phyloP scores from a whole-genome alignment of 2,888 invertebrate species.

The Aphodius granarius region DNA sequence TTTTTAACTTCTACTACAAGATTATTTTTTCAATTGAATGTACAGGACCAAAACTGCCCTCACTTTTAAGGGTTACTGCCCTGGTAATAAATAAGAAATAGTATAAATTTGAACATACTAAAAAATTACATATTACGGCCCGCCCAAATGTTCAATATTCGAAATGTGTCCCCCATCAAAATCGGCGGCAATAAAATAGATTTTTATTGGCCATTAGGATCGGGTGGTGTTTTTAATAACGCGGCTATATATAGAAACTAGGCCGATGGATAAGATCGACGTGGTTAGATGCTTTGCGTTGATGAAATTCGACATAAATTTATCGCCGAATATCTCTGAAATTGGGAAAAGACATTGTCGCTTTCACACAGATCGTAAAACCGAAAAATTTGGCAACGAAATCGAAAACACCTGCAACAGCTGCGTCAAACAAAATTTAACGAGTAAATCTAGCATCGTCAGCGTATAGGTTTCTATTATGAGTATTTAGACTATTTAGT shows the following conservation, averaged over 20 bases:
- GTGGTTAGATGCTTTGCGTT: not conserved
- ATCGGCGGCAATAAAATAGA: not conserved
- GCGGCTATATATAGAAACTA: not conserved
- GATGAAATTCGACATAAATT: not conserved
- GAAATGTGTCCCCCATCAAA: not conserved
- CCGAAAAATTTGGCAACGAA: not conserved
- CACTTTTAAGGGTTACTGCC: too few relatives aligned
- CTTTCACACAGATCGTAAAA: not conserved
- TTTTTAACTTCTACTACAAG: too few relatives aligned
- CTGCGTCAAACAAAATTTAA: not conserved
- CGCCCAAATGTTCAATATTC: not conserved
- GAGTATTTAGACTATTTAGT: too few relatives aligned
- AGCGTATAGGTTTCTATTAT: not conserved
- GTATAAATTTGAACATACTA: not conserved
- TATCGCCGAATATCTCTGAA: not conserved
- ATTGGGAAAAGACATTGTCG: not conserved
- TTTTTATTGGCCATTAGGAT: not conserved
- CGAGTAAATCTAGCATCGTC: not conserved
- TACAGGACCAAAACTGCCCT: too few relatives aligned
- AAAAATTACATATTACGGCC: not conserved
- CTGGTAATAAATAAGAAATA: not conserved
- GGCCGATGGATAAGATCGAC: not conserved
- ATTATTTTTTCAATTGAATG: too few relatives aligned
- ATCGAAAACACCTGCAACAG: not conserved
- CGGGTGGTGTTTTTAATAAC: not conserved